Evolutionary conservation across 1,140 invertebrate genomes (phyloP), one percentile per base, ranked within the genome.

Genomic region (Brevipalpus yothersi): DNA sequence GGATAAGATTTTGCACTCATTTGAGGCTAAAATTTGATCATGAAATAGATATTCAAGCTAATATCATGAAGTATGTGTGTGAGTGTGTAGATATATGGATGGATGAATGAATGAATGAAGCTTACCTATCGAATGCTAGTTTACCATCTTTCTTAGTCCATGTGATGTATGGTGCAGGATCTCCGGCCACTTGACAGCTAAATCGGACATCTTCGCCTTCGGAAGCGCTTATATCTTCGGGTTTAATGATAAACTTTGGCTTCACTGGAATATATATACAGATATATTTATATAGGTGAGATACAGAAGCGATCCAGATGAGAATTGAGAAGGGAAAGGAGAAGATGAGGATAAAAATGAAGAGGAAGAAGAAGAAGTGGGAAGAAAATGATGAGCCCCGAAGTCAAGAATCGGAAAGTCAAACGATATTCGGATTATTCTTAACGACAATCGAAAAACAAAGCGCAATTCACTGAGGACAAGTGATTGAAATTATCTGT

Each of bases 131-230:
- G 11, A 55, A 39, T n/a, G 56, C 41, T 15, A 57, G 15, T 57
- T 57, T 41, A 42, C 56, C 56, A 19, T 58, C 58, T 17, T 59
- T 60, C 19, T 43, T 49, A n/a, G 21, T 53, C 60, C 60, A 61
- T 21, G 23, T 56, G 11, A 61, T 59, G 13, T 17, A 21, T 15
- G 60, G 60, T n/a, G 23, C 23, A 23, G 60, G 60, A 13, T 61
- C 54, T n/a, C 60, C 60, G 31, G 13, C 41, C 17, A 49, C 60
- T 39, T 59, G n/a, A 23, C 60, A 61, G 11, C 39, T 42, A 13
- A 61, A 53, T 56, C 60, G 57, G 41, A 47, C 41, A 15, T 42
- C 23, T 21, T 61, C 60, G 10, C 43, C 56, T 11, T 39, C 60
- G 4, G 60, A 40, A 19, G 56, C 60, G 10, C 13, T 61, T 12